Conservation (phyloP, 2,888 invertebrate genomes). For the Piscicola geometra region DNA sequence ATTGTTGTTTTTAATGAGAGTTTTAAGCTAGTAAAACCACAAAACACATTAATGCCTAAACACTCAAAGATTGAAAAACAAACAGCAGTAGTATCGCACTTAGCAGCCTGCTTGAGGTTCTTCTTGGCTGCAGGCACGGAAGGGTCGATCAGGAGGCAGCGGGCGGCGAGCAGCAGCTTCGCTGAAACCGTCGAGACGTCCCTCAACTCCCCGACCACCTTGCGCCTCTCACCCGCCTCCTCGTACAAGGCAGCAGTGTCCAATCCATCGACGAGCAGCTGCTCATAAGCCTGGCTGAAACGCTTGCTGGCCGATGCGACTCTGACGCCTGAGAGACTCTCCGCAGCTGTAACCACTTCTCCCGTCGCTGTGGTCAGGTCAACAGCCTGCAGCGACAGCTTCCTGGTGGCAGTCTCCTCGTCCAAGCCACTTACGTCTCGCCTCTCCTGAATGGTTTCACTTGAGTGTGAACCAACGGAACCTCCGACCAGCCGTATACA, state of each 20-base stretch:
- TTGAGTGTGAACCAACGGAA: too few relatives aligned
- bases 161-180: slow-evolving; percentile 78
- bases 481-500: too few relatives aligned
- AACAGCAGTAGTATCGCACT: slow-evolving; percentile 52
- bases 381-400: slow-evolving; percentile 77
- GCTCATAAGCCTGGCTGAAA: slow-evolving; percentile 70
- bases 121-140: slow-evolving; percentile 84
- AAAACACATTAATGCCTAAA: background rate
- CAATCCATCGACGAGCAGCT: slow-evolving; percentile 64
- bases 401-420: slow-evolving; percentile 55
- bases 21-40: background rate
- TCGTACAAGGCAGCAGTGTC: slow-evolving; percentile 53
- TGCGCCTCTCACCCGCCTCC: slow-evolving; percentile 69
- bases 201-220: slow-evolving; percentile 80
- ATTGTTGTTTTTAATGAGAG: background rate
- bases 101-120: slow-evolving; percentile 77
- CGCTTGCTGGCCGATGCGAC: slow-evolving; percentile 72
- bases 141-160: slow-evolving; percentile 82
- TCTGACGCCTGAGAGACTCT: slow-evolving; percentile 60
- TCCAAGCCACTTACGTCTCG: background rate
- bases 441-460: too few relatives aligned
- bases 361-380: slow-evolving; percentile 77
- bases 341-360: slow-evolving; percentile 73
- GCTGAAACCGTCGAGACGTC: slow-evolving; percentile 81
- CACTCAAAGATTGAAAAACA: background rate